These are phyloP conservation scores for Aleadryas rufinucha DNA, from an alignment of 2,113 vertebrate species.

Conservation along the genomic window DNA sequence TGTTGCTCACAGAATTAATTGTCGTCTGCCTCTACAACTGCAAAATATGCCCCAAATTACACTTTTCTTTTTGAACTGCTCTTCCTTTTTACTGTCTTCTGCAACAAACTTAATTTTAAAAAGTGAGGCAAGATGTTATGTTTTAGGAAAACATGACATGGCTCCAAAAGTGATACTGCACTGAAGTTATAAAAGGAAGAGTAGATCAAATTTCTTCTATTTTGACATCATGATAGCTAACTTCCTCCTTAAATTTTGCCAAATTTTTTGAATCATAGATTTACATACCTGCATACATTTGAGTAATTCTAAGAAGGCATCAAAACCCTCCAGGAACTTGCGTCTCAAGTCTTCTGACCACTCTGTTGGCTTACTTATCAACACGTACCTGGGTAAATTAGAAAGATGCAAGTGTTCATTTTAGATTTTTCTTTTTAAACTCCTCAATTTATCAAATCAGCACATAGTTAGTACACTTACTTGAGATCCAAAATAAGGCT, in stretches of 20 bases:
- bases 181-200: neutral
- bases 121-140: neutral
- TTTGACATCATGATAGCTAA: neutral
- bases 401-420: neutral
- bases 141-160: neutral
- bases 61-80: neutral
- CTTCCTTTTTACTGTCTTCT: neutral
- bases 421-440: neutral
- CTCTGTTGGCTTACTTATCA: conserved; percentile 89
- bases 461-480: conserved; percentile 69
- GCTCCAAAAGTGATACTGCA: neutral
- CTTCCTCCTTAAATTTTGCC: neutral
- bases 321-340: conserved; percentile 93
- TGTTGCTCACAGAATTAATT: neutral
- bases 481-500: conserved; percentile 96
- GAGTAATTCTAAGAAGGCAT: conserved; percentile 91
- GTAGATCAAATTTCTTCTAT: neutral
- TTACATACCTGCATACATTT: conserved; percentile 93
- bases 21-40: neutral
- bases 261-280: neutral
- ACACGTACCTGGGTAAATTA: conserved; percentile 82
- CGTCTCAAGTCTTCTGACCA: conserved; percentile 87
- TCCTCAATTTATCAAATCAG: neutral
- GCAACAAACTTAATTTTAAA: neutral
- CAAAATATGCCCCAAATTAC: neutral